These are phyloP conservation scores for Tenthredo distinguenda DNA, from an alignment of 2,888 invertebrate genomes.

Conservation along the genomic window DNA sequence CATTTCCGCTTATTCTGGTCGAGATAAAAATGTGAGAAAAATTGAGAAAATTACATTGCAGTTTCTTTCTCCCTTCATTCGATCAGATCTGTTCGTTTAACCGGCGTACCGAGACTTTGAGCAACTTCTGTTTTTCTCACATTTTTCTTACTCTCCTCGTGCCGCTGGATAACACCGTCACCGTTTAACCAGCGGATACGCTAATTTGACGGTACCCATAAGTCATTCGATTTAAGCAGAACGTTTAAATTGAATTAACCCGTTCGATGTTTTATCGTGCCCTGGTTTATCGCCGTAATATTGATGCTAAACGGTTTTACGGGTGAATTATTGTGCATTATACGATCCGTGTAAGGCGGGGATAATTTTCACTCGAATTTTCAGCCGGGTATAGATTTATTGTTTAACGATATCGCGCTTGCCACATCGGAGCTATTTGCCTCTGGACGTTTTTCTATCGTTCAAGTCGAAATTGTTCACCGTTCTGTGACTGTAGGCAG, in stretches of 20 bases:
- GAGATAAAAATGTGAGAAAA: no score
- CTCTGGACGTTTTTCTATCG: not conserved
- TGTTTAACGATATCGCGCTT: not conserved
- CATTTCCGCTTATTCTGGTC: not conserved
- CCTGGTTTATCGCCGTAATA: not conserved
- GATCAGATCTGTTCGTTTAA: not conserved
- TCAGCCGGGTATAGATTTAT: not conserved
- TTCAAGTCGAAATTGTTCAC: slow-evolving; percentile 50
- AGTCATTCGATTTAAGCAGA: slow-evolving; percentile 15
- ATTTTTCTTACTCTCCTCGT: not conserved
- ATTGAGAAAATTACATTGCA: not conserved
- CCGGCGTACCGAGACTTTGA: not conserved
- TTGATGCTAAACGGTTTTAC: not conserved
- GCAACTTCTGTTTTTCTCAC: not conserved
- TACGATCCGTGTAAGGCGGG: not conserved
- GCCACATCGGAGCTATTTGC: not conserved
- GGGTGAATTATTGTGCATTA: not conserved
- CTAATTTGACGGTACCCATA: not conserved
- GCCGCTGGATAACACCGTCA: not conserved
- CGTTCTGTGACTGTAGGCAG: slow-evolving; percentile 7
- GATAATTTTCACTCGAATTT: not conserved
- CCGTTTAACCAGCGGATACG: slow-evolving; percentile 11
- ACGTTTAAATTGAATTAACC: slow-evolving; percentile 7
- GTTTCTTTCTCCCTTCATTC: not conserved
- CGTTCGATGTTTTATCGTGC: not conserved